Conservation (phyloP, 2,797 vertebrate genomes). For the Periparus ater region DNA sequence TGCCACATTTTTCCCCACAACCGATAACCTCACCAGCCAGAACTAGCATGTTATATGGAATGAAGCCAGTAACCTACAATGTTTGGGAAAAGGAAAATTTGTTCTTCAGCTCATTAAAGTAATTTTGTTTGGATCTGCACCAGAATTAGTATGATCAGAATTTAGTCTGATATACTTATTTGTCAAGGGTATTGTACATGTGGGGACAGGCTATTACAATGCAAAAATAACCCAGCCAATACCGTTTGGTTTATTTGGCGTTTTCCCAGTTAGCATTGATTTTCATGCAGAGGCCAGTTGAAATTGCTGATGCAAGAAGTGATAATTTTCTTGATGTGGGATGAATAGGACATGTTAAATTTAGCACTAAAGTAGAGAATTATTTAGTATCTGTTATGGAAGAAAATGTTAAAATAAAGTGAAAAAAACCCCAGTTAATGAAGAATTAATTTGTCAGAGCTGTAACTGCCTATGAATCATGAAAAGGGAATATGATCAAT, state of each 20-base stretch:
- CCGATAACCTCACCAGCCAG: background rate
- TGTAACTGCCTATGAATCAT: background rate
- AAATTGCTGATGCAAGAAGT: slow-evolving; percentile 28
- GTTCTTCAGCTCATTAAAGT: background rate
- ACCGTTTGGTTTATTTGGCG: background rate
- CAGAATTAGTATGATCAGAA: background rate
- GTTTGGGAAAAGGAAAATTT: background rate
- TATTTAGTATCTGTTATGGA: background rate
- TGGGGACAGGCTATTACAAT: background rate
- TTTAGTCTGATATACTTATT: background rate
- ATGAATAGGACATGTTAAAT: slow-evolving; percentile 24
- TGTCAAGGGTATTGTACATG: background rate
- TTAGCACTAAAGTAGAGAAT: slow-evolving; percentile 2
- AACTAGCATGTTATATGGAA: background rate
- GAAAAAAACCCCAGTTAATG: background rate
- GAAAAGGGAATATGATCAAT: background rate
- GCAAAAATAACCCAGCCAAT: background rate
- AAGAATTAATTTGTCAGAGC: slow-evolving; percentile 13
- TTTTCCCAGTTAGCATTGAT: background rate
- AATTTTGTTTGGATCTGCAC: background rate
- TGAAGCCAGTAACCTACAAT: background rate
- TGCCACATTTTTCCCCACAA: background rate
- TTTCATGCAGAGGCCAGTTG: background rate
- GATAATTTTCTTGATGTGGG: slow-evolving; percentile 25
- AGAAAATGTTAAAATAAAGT: background rate